Conservation (phyloP, 2,113 vertebrate species). For the Marmota monax region DNA sequence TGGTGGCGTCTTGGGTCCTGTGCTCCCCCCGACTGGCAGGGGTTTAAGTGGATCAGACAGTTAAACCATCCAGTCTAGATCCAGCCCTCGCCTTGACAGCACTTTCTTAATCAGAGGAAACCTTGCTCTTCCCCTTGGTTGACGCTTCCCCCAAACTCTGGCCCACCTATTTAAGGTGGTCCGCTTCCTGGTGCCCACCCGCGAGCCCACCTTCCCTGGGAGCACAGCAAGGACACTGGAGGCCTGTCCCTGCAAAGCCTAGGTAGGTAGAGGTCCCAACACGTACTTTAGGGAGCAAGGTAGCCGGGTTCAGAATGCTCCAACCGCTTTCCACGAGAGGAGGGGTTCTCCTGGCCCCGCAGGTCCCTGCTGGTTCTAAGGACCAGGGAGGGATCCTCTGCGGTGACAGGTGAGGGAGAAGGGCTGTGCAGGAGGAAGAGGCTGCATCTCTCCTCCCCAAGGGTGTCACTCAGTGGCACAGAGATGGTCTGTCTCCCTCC, state of each 20-base stretch:
- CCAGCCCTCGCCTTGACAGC: constrained; percentile 47
- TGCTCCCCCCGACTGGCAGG: not conserved
- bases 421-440: not conserved
- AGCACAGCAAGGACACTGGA: no score
- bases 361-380: not conserved
- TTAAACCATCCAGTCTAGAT: constrained; percentile 54
- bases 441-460: fast-evolving
- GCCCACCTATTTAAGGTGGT: not conserved
- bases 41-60: constrained; percentile 73
- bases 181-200: not conserved
- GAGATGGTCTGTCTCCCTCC: not conserved
- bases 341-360: not conserved
- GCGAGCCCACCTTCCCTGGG: not conserved
- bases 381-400: fast-evolving
- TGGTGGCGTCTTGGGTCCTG: not conserved
- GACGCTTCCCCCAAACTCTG: not conserved
- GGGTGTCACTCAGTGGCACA: not conserved
- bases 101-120: constrained; percentile 36
- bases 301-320: not conserved
- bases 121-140: constrained; percentile 48
- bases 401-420: not conserved
- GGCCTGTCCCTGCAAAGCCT: not conserved
- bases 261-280: not conserved
- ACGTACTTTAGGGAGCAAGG: fast-evolving
- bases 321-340: not conserved